Evolutionary conservation across 1,140 invertebrate genomes (phyloP).

Genomic region (Trachymyrmex cornetzi): DNA sequence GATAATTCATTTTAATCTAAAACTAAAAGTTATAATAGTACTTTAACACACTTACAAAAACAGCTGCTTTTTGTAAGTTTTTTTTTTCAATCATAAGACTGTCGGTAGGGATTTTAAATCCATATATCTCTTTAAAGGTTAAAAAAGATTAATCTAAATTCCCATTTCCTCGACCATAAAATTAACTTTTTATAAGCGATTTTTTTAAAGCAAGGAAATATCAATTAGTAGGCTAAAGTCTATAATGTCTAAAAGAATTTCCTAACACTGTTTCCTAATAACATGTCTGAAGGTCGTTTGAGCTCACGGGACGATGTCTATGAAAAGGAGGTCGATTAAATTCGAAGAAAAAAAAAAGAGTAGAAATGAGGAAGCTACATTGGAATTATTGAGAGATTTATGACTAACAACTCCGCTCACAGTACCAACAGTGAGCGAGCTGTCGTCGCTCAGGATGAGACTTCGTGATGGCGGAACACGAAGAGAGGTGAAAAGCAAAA

Average conservation of each 20-base stretch:
- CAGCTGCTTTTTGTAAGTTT: not conserved
- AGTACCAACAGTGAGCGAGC: slow-evolving; percentile 36
- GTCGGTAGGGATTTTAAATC: not conserved
- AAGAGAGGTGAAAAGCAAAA: slow-evolving; percentile 37
- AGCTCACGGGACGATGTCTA: not conserved
- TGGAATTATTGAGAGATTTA: slow-evolving; percentile 25
- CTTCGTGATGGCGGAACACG: slow-evolving; percentile 31
- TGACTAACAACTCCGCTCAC: not conserved
- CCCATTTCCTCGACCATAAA: not conserved
- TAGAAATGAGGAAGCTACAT: slow-evolving; percentile 6
- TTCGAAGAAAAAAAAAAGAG: not conserved
- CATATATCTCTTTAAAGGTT: not conserved
- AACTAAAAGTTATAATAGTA: not conserved
- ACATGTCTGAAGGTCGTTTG: not conserved
- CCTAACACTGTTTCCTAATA: not conserved
- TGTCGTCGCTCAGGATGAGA: slow-evolving; percentile 33
- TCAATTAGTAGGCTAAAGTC: not conserved
- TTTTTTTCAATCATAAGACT: slow-evolving; percentile 7
- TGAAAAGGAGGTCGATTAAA: not conserved
- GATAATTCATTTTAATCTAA: not conserved
- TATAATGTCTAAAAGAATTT: slow-evolving; percentile 27
- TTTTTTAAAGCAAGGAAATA: slow-evolving; percentile 1
- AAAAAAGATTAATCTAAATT: not conserved
- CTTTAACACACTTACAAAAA: not conserved
- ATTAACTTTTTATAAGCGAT: not conserved